Percentiles rank a stretch among this genome's conserved stretches.
Conservation (phyloP, 2,113 vertebrate species). For the Myotis davidii region DNA sequence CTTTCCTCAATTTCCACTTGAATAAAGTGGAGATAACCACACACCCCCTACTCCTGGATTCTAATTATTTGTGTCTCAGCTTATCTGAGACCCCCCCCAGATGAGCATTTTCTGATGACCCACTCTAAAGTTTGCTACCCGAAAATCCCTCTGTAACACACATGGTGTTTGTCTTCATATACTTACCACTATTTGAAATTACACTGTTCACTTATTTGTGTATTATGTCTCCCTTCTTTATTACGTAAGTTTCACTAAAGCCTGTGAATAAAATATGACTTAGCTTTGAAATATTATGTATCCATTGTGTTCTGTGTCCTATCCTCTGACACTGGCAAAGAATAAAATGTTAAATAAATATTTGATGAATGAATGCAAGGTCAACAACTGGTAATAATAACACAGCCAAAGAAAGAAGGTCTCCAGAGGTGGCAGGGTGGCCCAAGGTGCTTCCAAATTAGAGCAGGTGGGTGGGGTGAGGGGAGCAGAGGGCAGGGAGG, state of each 20-base stretch:
- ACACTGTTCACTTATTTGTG: background rate
- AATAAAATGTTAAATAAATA: background rate
- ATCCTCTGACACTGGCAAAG: background rate
- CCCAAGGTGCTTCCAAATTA: background rate
- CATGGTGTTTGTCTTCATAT: background rate
- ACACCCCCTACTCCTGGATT: background rate
- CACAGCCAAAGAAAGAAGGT: background rate
- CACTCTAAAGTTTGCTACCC: background rate
- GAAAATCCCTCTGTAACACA: background rate
- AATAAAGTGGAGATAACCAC: background rate
- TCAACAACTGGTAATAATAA: background rate
- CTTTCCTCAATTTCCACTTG: background rate
- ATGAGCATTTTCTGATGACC: background rate
- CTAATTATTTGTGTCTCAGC: background rate
- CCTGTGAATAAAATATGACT: too few species aligned
- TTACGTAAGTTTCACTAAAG: background rate
- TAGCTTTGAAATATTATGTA: too few species aligned
- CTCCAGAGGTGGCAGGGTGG: background rate
- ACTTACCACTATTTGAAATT: background rate
- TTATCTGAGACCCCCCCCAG: background rate
- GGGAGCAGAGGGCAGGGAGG: background rate
- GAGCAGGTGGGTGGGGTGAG: background rate
- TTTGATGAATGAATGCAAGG: background rate
- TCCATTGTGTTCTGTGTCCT: background rate
- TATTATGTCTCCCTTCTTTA: background rate